Conservation (phyloP, 2,888 invertebrate genomes). For the Eilema caniola region DNA sequence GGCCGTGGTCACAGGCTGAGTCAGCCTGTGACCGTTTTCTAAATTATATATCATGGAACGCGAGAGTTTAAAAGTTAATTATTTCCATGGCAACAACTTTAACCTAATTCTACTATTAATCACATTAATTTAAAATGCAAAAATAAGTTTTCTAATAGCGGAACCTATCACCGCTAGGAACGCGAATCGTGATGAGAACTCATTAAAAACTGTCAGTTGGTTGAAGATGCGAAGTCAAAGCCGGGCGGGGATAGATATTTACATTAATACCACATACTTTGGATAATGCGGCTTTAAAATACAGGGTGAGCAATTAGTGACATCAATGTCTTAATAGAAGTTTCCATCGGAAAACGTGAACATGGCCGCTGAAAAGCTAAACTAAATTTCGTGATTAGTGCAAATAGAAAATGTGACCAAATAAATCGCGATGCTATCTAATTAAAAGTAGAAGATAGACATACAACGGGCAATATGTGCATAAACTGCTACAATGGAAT, state of each 20-base stretch:
- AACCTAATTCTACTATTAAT: slow-evolving; percentile 16
- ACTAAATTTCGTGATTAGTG: no score
- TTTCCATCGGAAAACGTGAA: neutral
- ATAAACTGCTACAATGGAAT: no score
- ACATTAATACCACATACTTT: slow-evolving; percentile 28
- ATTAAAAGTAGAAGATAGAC: no score
- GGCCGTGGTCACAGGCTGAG: no score
- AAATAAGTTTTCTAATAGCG: slow-evolving; percentile 4
- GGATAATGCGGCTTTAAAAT: slow-evolving; percentile 9
- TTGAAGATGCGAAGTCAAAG: slow-evolving; percentile 40
- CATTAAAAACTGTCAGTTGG: slow-evolving; percentile 53
- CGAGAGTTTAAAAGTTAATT: no score
- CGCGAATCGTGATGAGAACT: slow-evolving; percentile 41
- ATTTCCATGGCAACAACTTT: neutral
- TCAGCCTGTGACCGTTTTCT: no score
- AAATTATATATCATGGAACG: no score
- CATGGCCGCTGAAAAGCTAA: neutral
- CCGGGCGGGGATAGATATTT: slow-evolving; percentile 26
- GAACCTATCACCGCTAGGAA: slow-evolving; percentile 24
- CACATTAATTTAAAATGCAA: slow-evolving; percentile 22
- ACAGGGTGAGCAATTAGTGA: slow-evolving; percentile 5
- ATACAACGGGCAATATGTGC: no score
- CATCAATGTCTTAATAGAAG: neutral
- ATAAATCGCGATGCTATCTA: no score
- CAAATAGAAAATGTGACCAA: no score